phyloP scores from a whole-genome alignment of 2,113 vertebrate species.

The Caracal caracal region DNA sequence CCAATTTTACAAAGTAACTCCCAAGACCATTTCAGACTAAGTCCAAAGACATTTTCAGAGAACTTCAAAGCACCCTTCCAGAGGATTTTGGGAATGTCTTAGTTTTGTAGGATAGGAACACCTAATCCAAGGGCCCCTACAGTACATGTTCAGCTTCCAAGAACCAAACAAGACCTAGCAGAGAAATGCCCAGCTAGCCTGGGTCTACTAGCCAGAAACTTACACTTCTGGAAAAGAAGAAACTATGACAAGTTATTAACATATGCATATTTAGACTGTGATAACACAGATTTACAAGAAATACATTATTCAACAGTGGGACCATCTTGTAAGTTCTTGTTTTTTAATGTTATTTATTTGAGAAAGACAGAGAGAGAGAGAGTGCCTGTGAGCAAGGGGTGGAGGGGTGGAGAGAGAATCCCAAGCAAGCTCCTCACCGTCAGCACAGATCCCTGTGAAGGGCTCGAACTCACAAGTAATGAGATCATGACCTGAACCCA shows the following conservation, averaged over 20 bases:
- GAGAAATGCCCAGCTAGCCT: background rate
- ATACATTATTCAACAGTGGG: background rate
- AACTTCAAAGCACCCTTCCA: background rate
- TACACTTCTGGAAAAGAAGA: background rate
- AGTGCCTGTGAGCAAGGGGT: too few species aligned
- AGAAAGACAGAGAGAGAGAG: too few species aligned
- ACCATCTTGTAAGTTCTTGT: background rate
- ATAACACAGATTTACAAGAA: background rate
- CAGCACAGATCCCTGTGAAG: too few species aligned
- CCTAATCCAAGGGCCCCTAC: background rate
- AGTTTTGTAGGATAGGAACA: background rate
- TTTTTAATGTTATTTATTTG: too few species aligned
- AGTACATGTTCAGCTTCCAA: background rate
- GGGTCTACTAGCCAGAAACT: background rate
- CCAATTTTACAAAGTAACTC: conserved; percentile 34
- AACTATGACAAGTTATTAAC: background rate
- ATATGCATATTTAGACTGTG: background rate
- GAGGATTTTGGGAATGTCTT: background rate
- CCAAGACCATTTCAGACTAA: conserved; percentile 15
- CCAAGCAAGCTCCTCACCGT: too few species aligned
- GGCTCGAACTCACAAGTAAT: too few species aligned
- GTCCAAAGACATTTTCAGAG: background rate
- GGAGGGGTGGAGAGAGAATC: too few species aligned
- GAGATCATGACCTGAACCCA: too few species aligned
- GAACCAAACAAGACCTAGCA: background rate